Conservation (phyloP, 2,888 invertebrate genomes). For the Hirtodrosophila confusa region DNA sequence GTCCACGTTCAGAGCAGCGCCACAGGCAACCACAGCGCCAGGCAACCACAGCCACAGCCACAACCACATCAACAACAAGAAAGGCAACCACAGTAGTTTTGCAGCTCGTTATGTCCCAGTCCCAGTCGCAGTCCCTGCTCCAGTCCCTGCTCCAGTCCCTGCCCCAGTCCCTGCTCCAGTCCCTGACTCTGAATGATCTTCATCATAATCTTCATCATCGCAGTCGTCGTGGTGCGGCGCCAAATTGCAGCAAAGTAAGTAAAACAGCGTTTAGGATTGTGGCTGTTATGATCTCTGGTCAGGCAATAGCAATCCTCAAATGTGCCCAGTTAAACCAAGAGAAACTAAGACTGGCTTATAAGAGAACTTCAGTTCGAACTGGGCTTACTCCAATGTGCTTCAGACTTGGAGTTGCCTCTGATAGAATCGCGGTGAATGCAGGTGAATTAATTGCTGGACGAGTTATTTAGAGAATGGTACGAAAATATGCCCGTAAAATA, state of each 20-base stretch:
- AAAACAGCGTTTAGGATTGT: constrained; percentile 74
- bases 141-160: constrained; percentile 6
- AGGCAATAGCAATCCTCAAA: constrained; percentile 43
- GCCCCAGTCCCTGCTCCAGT: constrained; percentile 1
- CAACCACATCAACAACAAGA: constrained; percentile 28
- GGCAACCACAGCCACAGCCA: constrained; percentile 28
- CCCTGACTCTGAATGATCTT: constrained; percentile 19
- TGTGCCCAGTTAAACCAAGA: constrained; percentile 16
- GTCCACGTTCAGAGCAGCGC: constrained; percentile 40
- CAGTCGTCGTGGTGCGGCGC: constrained; percentile 63
- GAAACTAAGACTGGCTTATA: constrained; percentile 12
- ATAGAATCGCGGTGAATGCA: not conserved
- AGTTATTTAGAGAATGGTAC: constrained; percentile 11
- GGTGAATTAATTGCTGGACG: constrained; percentile 10
- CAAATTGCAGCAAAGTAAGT: constrained; percentile 73
- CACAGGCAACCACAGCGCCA: constrained; percentile 62
- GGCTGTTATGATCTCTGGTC: constrained; percentile 65
- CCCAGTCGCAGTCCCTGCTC: constrained; percentile 10
- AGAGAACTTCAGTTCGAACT: constrained; percentile 11
- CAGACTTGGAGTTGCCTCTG: too few species aligned
- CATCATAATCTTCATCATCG: constrained; percentile 23
- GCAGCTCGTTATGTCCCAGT: constrained; percentile 67
- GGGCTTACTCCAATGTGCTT: not conserved
- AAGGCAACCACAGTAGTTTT: constrained; percentile 67
- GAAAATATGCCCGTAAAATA: constrained; percentile 10